Evolutionary conservation across 2,888 invertebrate genomes (phyloP), one percentile per base, ranked within the genome.

Genomic region (Digitonthophagus gazella): DNA sequence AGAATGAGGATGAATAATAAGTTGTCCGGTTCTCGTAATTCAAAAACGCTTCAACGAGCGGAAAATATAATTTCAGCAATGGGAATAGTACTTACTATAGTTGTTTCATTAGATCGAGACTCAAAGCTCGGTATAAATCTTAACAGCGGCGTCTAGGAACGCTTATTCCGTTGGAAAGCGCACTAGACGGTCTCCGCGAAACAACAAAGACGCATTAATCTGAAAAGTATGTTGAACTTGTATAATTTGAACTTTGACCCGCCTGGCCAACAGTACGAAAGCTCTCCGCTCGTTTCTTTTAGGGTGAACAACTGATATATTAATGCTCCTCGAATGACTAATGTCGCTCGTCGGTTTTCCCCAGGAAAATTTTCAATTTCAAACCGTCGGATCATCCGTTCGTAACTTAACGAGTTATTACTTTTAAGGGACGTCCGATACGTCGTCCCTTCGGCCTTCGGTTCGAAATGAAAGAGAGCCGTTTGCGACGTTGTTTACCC

Each of bases 121-220:
- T 19, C 61, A 20, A 15, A 18, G 18, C 15, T 20, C n/a, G 61
- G 61, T 5, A 19, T 61, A 61, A 61, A 61, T 61, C 61, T 61
- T 20, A 1, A 3, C 16, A n/a, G 20, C 61, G 61, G 20, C 61
- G 61, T 61, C 61, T 61, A 20, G 61, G 19, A 19, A 61, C 61
- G 20, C 61, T 61, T 18, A 61, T 61, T 61, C 20, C 18, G 61
- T 19, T 61, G 18, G 61, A 61, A 20, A 44, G 28, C 28, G 28
- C 28, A 44, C 28, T 3, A 44, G 28, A 44, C 28, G 28, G 28
- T 44, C 58, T 61, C 58, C 15, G 20, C 22, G 15, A 58, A 66
- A 71, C 71, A 67, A 67, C 71, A 69, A 69, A 71, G 71, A 69
- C 69, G 65, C 71, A 71, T 71, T 71, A 71, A 71, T 71, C 71